Percentiles rank a stretch among this genome's conserved stretches.
Evolutionary conservation across 1,140 invertebrate genomes (phyloP).

Genomic region (Pogonus chalceus): DNA sequence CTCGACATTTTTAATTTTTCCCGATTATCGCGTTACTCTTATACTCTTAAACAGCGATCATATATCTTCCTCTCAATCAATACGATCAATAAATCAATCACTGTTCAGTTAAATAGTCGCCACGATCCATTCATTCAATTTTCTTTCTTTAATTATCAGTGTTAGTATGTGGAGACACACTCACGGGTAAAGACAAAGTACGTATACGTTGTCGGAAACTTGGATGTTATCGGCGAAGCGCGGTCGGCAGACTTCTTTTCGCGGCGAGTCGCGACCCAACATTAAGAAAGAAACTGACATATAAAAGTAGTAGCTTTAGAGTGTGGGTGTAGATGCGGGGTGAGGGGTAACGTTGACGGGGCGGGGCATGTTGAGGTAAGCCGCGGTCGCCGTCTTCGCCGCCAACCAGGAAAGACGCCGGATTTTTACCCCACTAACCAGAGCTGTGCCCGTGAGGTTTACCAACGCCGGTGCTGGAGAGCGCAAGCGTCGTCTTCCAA

Average conservation of each 20-base stretch:
- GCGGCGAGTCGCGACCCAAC: conserved; percentile 32
- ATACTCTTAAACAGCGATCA: no score
- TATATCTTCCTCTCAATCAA: no score
- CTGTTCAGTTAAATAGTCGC: no score
- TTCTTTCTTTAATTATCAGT: no score
- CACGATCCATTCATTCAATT: no score
- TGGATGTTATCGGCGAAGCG: no score
- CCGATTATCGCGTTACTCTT: neutral
- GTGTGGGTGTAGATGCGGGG: conserved; percentile 17
- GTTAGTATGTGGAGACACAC: no score
- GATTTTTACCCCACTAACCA: conserved; percentile 37
- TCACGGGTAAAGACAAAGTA: no score
- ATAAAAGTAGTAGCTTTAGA: conserved; percentile 31
- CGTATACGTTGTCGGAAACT: neutral
- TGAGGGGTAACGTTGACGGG: conserved; percentile 16
- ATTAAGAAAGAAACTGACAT: conserved; percentile 32
- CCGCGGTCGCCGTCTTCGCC: conserved; percentile 34
- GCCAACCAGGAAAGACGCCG: conserved; percentile 39
- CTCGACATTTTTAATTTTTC: conserved; percentile 4
- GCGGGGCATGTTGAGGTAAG: conserved; percentile 38
- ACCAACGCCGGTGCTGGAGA: conserved; percentile 30
- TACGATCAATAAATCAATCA: no score
- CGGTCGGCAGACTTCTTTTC: conserved; percentile 30
- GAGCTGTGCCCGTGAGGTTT: conserved; percentile 38
- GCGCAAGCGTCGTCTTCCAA: conserved; percentile 32